Base-by-base conservation (phyloP, 2,113 vertebrate species). In the Rhadina sibilatrix region DNA sequence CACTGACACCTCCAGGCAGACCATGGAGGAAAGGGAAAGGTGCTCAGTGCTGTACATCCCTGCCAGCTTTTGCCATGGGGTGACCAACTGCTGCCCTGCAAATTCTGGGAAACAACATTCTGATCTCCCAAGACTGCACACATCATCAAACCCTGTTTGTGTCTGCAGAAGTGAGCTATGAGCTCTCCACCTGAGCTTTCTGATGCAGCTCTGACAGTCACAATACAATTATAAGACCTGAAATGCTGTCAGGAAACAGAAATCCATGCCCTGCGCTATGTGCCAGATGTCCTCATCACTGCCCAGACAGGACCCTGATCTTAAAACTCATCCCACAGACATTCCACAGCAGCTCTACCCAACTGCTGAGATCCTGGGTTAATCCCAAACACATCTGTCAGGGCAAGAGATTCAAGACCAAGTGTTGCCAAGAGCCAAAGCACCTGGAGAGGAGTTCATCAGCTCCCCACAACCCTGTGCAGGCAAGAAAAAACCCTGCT, bases 21-120 rank as follows among this genome's bases (percentile, higher is more conserved):
- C 15, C 2, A 4, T 2, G 35, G 22, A 12, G 33, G 35, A 33
- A 24, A 37, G 50, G 3, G 25, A 50, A 54, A 60, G 35, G 38
- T 12, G 7, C 35, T 35, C 0, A 0, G 68, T 27, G 66, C 70
- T 46, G n/a, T 28, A 35, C 18, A 70, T 37, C n/a, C n/a, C 37
- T 11, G 20, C 12, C 53, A 60, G 30, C n/a, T 76, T 27, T 59
- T 15, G 8, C 12, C 69, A 60, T 9, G 20, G 16, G 9, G 38
- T 38, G 30, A 30, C 22, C 38, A 5, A 53, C 35, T 31, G 31
- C 84, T 30, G 50, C 5, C n/a, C 28, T 18, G 30, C 12, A 30
- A 23, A 31, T 4, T 0, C 5, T 12, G 5, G 33, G 57, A 64
- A 63, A 46, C 13, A 18, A 11, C 0, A 5, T 42, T 35, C 53